Base-by-base conservation (phyloP, 2,888 invertebrate genomes). In the Pachymerium ferrugineum region DNA sequence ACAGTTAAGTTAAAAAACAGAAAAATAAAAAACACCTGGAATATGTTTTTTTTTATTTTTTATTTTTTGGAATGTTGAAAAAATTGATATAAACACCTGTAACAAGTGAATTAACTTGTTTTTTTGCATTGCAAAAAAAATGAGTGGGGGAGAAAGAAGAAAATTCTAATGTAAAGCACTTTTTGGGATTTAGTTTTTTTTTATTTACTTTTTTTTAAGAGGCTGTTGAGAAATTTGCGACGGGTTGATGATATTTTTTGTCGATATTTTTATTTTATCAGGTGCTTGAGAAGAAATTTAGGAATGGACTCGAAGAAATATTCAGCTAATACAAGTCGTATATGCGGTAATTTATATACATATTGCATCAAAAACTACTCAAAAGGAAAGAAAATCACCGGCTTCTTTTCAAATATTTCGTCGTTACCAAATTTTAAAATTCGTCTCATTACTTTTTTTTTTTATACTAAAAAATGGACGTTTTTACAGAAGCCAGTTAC, bases 231-330 rank as follows among this genome's bases (percentile, higher is more conserved):
- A 8, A 35, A 1, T 12, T 22, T 47, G 47, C 19, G 47, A 47
- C 47, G 47, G 47, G 47, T 47, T 47, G 47, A 47, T 47, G n/a
- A n/a, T n/a, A n/a, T n/a, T n/a, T n/a, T n/a, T n/a, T n/a, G 22
- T 47, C 22, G 47, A 47, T 47, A 47, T 47, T 47, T 47, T 38
- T 38, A 10, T 47, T n/a, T 47, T 6, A 47, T 47, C 47, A 47
- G 47, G 47, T 47, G 47, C 47, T 47, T 47, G n/a, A 38, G n/a
- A 68, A 68, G 16, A 28, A 68, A 68, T 30, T 30, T 16, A 28
- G 68, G 68, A 68, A 31, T 68, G 68, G 68, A 31, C 30, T 30
- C 68, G 31, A 68, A 68, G 68, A 28, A 47, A 47, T 47, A 47
- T 47, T 47, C 22, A 47, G 47, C 19, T 47, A 47, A 47, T 47